Conservation (phyloP, 2,888 invertebrate species). For the Lepas anatifera region DNA sequence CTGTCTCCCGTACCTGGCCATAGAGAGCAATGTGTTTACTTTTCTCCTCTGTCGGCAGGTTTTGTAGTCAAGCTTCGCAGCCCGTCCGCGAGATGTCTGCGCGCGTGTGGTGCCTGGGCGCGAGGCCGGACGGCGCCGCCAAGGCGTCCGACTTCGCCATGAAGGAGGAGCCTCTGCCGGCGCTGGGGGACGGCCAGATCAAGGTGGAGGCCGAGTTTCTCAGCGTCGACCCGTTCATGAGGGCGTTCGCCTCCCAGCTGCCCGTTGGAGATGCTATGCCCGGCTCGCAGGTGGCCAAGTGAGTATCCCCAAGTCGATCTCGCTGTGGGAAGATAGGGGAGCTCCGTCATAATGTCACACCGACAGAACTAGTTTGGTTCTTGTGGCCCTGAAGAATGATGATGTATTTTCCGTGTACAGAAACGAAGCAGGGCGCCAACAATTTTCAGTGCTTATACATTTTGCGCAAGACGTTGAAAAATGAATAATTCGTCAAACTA, state of each 20-base stretch:
- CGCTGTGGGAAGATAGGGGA: no score
- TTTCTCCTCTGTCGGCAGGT: not conserved
- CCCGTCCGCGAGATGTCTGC: not conserved
- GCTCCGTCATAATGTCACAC: no score
- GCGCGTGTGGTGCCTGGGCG: not conserved
- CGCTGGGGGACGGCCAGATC: not conserved
- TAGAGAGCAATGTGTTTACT: no score
- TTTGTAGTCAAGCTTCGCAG: not conserved
- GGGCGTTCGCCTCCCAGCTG: not conserved
- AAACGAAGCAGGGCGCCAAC: no score
- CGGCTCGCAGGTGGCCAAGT: conserved; percentile 1
- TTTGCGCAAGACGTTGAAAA: no score
- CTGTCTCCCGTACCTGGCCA: no score
- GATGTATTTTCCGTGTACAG: no score
- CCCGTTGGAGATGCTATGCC: not conserved
- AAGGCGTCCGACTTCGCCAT: not conserved
- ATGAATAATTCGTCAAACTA: no score
- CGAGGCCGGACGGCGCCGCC: not conserved
- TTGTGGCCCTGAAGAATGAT: no score
- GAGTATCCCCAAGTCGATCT: not conserved
- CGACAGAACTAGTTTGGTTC: no score
- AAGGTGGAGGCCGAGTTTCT: conserved; percentile 5
- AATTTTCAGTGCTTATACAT: no score
- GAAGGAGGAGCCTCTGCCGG: not conserved
- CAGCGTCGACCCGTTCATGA: conserved; percentile 12